A percentile compares a stretch with the other conserved stretches of the same genome.
These are phyloP conservation scores for Furcifer pardalis DNA, from an alignment of 2,797 vertebrate species.

Conservation along the genomic window DNA sequence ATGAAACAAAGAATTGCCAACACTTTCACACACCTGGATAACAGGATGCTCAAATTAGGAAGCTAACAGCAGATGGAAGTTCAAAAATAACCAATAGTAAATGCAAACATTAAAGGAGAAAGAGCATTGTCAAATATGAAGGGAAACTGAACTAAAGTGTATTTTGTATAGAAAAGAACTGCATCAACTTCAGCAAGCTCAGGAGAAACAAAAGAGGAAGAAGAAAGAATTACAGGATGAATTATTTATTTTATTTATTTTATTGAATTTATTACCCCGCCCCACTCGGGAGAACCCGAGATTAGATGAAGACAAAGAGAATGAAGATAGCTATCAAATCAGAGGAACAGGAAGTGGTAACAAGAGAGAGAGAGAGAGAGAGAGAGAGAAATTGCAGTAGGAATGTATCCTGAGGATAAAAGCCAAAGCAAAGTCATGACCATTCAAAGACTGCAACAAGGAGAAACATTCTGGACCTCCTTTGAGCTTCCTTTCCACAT, in stretches of 20 bases:
- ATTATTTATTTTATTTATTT: too few relatives aligned
- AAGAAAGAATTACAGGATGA: neutral
- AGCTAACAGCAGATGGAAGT: neutral
- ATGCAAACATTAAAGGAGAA: neutral
- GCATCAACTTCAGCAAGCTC: neutral
- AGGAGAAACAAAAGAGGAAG: neutral
- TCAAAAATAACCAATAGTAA: neutral
- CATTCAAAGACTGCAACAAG: neutral
- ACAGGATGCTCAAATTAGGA: neutral
- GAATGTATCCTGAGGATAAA: neutral
- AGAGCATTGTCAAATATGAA: neutral
- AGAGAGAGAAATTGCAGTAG: too few relatives aligned
- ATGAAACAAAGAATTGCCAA: too few relatives aligned
- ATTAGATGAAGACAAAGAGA: neutral
- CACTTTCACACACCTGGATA: neutral
- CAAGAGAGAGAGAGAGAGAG: neutral
- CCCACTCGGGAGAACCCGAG: too few relatives aligned
- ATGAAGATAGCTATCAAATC: neutral
- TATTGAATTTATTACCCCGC: too few relatives aligned
- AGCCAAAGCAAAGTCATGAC: neutral
- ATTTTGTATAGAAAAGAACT: neutral
- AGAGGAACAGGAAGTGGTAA: neutral
- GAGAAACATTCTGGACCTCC: neutral
- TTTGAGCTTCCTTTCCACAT: neutral
- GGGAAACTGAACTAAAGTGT: neutral